Base-by-base conservation (phyloP, 1,140 invertebrate genomes). In the Drosophila azteca region DNA sequence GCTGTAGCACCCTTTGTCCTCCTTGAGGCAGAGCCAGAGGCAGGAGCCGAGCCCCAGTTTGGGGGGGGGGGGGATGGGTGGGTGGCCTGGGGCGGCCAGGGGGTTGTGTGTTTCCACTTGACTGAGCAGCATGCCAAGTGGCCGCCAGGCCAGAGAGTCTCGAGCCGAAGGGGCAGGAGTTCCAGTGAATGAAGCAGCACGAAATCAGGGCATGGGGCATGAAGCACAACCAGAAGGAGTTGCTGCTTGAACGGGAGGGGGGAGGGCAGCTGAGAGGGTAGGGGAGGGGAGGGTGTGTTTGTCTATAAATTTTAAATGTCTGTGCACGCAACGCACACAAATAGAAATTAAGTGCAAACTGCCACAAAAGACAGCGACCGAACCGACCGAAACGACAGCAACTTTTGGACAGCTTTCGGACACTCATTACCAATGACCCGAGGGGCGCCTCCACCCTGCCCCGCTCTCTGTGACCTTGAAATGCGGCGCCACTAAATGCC, bases 221-320 rank as follows among this genome's bases (percentile, higher is more conserved):
- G 29, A 29, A 29, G 8, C 31, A 35, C 2, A 8, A 35, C 4
- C n/a, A 44, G 48, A n/a, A 13, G 49, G 45, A 41, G 13, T 17
- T 29, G 24, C 24, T n/a, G 13, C 39, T 13, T 13, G 20, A 22
- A 55, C 15, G 43, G 45, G 57, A 29, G 29, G 7, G 7, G 11
- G 11, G 22, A 2, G 9, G 17, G 4, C 24, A 5, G 24, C 39
- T 22, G 22, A 41, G 17, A 2, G 24, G 13, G 26, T 17, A n/a
- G n/a, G n/a, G n/a, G n/a, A n/a, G n/a, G n/a, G 53, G 17, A 2
- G 24, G 13, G 26, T 17, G 9, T 54, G 65, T 70, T 70, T 70
- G 67, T 70, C 67, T 70, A 70, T 70, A 70, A 70, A 70, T 70
- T 70, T 70, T 70, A 70, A 70, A 70, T 70, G 67, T 58, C 69